phyloP scores from a whole-genome alignment of 2,888 invertebrate species.

The Apotomis turbidana region DNA sequence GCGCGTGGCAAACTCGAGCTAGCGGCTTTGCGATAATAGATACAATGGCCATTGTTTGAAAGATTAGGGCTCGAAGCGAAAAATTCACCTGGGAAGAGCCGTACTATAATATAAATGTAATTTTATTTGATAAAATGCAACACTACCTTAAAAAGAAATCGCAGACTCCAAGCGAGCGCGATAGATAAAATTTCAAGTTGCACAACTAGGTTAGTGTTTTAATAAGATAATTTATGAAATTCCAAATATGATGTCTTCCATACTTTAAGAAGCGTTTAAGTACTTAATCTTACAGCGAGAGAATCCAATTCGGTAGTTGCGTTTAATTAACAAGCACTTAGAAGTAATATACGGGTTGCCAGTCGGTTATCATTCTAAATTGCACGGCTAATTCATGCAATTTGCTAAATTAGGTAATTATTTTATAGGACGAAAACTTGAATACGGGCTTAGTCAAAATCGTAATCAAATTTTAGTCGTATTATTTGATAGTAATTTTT shows the following conservation, averaged over 20 bases:
- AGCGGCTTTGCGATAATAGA: no score
- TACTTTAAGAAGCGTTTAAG: not conserved
- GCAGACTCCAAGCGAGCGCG: not conserved
- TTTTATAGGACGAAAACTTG: not conserved
- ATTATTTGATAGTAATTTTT: no score
- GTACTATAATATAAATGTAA: slow-evolving; percentile 1
- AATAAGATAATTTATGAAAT: slow-evolving; percentile 3
- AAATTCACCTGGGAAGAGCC: no score
- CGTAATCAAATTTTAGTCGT: no score
- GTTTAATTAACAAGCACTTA: slow-evolving; percentile 33
- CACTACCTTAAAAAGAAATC: slow-evolving; percentile 18
- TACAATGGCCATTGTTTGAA: no score
- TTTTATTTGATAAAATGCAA: not conserved
- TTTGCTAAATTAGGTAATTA: slow-evolving; percentile 20
- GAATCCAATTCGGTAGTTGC: slow-evolving; percentile 8
- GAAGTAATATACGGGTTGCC: slow-evolving; percentile 9
- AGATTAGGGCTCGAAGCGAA: no score
- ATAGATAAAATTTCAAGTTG: slow-evolving; percentile 10
- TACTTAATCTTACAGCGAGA: slow-evolving; percentile 6
- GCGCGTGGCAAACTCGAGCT: no score
- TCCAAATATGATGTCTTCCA: not conserved
- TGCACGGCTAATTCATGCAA: slow-evolving; percentile 11
- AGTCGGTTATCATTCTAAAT: slow-evolving; percentile 30
- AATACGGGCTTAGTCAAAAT: not conserved
- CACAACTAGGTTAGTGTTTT: slow-evolving; percentile 19